Evolutionary conservation across 2,888 invertebrate species (phyloP).

Genomic region (Acronicta alni): DNA sequence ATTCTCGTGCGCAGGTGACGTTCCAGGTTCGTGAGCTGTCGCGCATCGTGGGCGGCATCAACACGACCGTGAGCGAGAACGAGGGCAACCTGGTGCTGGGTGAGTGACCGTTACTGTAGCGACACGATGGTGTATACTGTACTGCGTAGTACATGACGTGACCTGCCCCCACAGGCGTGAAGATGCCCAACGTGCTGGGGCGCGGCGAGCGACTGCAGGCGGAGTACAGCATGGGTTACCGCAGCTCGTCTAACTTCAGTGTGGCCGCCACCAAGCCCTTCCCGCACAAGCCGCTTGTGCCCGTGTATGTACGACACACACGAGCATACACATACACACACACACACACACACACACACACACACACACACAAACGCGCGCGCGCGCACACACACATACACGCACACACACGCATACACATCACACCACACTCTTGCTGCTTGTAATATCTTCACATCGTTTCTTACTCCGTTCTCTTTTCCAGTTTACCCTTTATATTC

Average conservation of each 20-base stretch:
- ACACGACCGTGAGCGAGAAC: conserved; percentile 96
- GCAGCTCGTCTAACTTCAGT: conserved; percentile 94
- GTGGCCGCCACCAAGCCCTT: conserved; percentile 95
- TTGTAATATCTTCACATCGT: too few relatives aligned
- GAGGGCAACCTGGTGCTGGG: conserved; percentile 95
- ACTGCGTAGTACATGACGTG: background rate
- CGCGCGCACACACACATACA: too few relatives aligned
- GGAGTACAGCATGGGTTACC: conserved; percentile 96
- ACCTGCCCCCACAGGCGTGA: conserved; percentile 83
- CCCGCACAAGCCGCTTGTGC: conserved; percentile 91
- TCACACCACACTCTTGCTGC: too few relatives aligned
- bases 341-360: too few relatives aligned
- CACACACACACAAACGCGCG: too few relatives aligned
- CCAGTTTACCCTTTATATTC: too few relatives aligned
- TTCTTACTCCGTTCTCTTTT: too few relatives aligned
- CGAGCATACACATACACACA: too few relatives aligned
- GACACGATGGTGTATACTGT: background rate
- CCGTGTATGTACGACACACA: conserved; percentile 88
- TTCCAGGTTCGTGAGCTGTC: conserved; percentile 96
- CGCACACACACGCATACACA: too few relatives aligned
- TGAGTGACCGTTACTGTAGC: conserved; percentile 52
- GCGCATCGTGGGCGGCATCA: conserved; percentile 95
- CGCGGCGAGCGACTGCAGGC: conserved; percentile 95
- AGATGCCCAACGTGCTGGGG: conserved; percentile 95
- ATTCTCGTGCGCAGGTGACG: conserved; percentile 90